A percentile compares a stretch with the other conserved stretches of the same genome.
Evolutionary conservation across 23 tunicate genomes (phyloP).

Genomic region (Halocynthia aurantium): DNA sequence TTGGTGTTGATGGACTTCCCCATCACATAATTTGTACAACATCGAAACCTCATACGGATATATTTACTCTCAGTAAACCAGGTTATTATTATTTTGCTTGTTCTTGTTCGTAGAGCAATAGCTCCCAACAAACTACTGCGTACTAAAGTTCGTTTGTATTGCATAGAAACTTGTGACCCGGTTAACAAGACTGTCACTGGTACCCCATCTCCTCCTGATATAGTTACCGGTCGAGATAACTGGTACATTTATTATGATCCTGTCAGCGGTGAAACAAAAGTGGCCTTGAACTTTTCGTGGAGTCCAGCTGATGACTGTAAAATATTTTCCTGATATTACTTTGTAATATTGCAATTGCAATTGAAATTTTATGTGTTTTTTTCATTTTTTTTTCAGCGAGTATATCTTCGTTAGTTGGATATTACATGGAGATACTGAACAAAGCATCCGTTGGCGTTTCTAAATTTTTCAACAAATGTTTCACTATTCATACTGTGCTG

Average conservation of each 20-base stretch:
- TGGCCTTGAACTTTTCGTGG: conserved; percentile 73
- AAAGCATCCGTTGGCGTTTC: background rate
- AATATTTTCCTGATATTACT: background rate
- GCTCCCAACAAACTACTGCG: too few species aligned
- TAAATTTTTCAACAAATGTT: conserved; percentile 3
- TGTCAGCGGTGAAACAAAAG: conserved; percentile 8
- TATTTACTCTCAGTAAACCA: background rate
- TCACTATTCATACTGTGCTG: conserved; percentile 10
- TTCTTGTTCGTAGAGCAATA: background rate
- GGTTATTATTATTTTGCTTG: background rate
- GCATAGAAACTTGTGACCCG: conserved; percentile 7
- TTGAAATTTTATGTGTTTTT: background rate
- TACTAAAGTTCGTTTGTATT: background rate
- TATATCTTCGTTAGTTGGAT: background rate
- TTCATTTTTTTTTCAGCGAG: background rate
- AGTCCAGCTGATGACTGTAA: conserved; percentile 26
- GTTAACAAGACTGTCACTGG: conserved; percentile 1
- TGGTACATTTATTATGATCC: conserved; percentile 17
- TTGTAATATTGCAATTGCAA: background rate
- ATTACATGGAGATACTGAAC: background rate
- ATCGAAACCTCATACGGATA: background rate
- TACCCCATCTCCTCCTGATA: conserved; percentile 10
- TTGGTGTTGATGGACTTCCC: background rate
- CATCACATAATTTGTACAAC: conserved; percentile 1
- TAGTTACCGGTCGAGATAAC: background rate